Evolutionary conservation across 2,888 invertebrate species (phyloP).

Genomic region (Drosophila nigricruria): DNA sequence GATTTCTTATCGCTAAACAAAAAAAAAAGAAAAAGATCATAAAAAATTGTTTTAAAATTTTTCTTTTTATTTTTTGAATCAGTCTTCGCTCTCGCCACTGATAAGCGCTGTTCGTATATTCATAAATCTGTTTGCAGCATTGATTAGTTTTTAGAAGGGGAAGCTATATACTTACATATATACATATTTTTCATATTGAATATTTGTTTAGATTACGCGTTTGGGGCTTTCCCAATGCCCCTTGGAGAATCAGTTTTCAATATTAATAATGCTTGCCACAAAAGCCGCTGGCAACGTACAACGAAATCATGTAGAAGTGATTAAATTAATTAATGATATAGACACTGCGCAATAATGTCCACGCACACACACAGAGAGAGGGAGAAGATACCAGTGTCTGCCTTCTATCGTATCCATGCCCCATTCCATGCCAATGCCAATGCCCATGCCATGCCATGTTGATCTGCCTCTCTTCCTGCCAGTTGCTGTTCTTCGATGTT

Average conservation of each 20-base stretch:
- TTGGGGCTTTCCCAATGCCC: constrained; percentile 43
- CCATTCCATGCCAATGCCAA: background rate
- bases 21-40: constrained; percentile 29
- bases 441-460: background rate
- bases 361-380: constrained; percentile 49
- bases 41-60: constrained; percentile 10
- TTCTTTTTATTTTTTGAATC: constrained; percentile 29
- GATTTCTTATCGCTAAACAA: constrained; percentile 40
- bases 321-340: constrained; percentile 84
- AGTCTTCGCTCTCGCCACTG: constrained; percentile 31
- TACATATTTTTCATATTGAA: background rate
- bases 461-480: constrained; percentile 4
- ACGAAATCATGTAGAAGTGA: constrained; percentile 82
- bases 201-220: constrained; percentile 34
- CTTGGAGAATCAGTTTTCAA: constrained; percentile 11
- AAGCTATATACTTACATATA: background rate
- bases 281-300: constrained; percentile 46
- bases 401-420: constrained; percentile 40
- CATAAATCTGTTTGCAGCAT: constrained; percentile 20
- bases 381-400: constrained; percentile 5
- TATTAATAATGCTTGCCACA: constrained; percentile 67
- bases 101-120: constrained; percentile 31
- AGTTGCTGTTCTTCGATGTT: constrained; percentile 32
- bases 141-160: constrained; percentile 19
- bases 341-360: constrained; percentile 84